phyloP scores from a whole-genome alignment of 2,113 vertebrate species.

The Cephalopterus ornatus region DNA sequence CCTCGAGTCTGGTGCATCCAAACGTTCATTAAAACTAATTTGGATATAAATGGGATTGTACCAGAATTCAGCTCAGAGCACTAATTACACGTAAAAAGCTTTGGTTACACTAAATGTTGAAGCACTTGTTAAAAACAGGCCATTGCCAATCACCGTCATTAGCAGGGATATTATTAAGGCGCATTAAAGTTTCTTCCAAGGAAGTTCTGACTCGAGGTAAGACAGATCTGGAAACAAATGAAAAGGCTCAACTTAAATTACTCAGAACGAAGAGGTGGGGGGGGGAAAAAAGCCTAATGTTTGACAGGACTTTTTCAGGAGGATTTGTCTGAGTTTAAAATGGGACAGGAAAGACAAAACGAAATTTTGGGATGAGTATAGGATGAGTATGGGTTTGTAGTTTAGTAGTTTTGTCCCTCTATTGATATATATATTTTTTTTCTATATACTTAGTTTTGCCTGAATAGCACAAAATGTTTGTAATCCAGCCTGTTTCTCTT shows the following conservation, averaged over 20 bases:
- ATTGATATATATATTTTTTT: background rate
- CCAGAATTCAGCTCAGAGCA: conserved; percentile 20
- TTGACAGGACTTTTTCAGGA: background rate
- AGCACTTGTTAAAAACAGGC: conserved; percentile 36
- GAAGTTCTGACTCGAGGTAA: background rate
- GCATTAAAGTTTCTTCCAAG: conserved; percentile 10
- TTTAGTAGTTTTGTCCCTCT: background rate
- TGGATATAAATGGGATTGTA: conserved; percentile 12
- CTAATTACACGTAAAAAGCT: conserved; percentile 61
- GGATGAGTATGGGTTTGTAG: background rate
- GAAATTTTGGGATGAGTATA: background rate
- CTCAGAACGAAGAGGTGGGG: background rate
- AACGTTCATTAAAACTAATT: conserved; percentile 20
- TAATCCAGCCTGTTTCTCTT: background rate
- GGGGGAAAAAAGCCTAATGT: background rate
- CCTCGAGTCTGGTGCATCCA: conserved; percentile 14
- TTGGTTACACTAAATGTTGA: background rate
- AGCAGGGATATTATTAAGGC: background rate
- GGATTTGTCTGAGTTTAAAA: background rate
- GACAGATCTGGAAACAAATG: background rate
- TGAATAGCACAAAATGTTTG: background rate
- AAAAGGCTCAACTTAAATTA: background rate
- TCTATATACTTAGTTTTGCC: background rate
- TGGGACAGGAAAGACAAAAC: background rate
- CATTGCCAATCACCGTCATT: background rate